Evolutionary conservation across 2,797 vertebrate genomes (phyloP).

Genomic region (Smutsia gigantea): DNA sequence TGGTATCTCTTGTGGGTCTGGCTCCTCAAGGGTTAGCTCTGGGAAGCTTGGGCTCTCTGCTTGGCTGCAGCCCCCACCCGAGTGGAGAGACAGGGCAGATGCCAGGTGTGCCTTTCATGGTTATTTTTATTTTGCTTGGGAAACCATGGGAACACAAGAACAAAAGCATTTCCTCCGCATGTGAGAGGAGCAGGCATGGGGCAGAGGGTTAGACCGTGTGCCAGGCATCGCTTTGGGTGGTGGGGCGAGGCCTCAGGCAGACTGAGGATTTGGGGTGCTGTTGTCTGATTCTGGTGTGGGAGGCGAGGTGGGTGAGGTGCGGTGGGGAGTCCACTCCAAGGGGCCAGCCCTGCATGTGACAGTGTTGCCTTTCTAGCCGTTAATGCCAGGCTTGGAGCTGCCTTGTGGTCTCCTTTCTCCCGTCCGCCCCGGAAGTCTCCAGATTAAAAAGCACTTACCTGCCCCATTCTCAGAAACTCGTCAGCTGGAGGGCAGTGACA

Average conservation of each 20-base stretch:
- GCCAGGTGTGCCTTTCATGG: slow-evolving; percentile 81
- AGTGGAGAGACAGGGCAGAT: slow-evolving; percentile 81
- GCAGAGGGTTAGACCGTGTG: background rate
- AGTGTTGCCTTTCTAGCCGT: no score
- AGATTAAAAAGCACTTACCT: background rate
- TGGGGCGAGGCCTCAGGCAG: no score
- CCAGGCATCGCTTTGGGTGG: background rate
- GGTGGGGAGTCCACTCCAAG: no score
- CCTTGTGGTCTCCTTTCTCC: background rate
- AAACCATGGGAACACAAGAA: slow-evolving; percentile 70
- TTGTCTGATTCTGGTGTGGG: background rate
- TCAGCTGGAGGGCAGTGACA: background rate
- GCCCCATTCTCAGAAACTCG: no score
- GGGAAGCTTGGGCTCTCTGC: slow-evolving; percentile 58
- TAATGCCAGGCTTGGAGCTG: no score
- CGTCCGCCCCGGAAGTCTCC: background rate
- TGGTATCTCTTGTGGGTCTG: background rate
- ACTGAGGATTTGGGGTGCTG: background rate
- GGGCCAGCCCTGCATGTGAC: background rate
- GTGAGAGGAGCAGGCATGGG: background rate
- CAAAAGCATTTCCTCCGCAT: background rate
- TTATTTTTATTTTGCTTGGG: slow-evolving; percentile 86
- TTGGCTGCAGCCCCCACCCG: slow-evolving; percentile 36
- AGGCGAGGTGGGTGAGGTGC: no score
- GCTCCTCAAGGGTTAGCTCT: background rate